phyloP scores from a whole-genome alignment of 2,797 vertebrate species.

The Propithecus deckenii region DNA sequence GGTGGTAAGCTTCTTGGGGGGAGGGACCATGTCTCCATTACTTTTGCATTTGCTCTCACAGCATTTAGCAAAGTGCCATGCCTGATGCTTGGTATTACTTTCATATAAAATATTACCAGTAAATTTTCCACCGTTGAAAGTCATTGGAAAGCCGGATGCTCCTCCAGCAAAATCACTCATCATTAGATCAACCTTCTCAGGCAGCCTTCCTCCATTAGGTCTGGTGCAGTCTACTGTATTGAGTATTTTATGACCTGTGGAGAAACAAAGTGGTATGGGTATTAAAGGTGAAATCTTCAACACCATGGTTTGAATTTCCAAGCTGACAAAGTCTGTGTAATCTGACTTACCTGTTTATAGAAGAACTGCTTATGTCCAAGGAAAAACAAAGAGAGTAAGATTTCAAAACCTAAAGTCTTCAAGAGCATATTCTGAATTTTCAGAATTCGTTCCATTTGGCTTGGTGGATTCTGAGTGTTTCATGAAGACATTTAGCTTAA shows the following conservation, averaged over 20 bases:
- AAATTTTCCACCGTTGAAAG: conserved; percentile 88
- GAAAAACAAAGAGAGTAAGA: neutral
- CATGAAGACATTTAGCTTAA: neutral
- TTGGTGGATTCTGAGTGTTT: neutral
- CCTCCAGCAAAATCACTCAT: conserved; percentile 91
- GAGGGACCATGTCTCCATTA: neutral
- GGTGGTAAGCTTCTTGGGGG: neutral
- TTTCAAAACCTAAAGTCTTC: neutral
- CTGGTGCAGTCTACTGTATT: conserved; percentile 91
- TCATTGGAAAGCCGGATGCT: conserved; percentile 91
- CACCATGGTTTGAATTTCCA: neutral
- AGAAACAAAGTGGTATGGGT: neutral
- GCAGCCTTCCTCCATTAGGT: conserved; percentile 87
- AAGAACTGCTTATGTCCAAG: neutral
- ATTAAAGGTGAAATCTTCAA: neutral
- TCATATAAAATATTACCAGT: conserved; percentile 81
- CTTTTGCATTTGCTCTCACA: neutral
- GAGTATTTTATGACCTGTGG: conserved; percentile 88
- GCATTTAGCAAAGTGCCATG: neutral
- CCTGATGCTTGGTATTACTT: neutral
- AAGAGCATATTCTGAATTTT: neutral
- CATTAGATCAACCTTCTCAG: conserved; percentile 86
- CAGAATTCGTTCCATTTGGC: neutral
- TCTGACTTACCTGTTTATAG: neutral
- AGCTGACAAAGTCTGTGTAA: neutral